phyloP scores from a whole-genome alignment of 2,797 vertebrate genomes.

The Lithobates sylvaticus region DNA sequence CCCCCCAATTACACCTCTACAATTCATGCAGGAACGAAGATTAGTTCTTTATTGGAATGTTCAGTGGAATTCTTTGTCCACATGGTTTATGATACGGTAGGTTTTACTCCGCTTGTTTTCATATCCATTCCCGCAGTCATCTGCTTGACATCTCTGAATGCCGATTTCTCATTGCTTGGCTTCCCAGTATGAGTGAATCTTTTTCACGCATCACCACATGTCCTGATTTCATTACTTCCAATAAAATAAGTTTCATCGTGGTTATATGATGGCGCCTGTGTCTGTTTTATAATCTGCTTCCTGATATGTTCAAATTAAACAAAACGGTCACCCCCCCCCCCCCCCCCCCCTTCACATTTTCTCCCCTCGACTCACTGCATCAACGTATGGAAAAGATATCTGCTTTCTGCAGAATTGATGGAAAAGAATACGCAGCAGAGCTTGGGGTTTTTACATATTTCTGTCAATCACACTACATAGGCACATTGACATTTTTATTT shows the following conservation, averaged over 20 bases:
- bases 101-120: not conserved
- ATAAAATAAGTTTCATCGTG: not conserved
- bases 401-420: not conserved
- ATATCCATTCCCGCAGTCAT: not conserved
- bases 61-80: not conserved
- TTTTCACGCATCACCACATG: not conserved
- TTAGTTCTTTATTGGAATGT: too few species aligned
- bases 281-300: not conserved
- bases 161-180: not conserved
- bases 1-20: too few species aligned
- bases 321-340: not conserved
- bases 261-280: not conserved
- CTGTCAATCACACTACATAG: conserved; percentile 2
- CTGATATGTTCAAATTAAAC: not conserved
- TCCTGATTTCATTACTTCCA: conserved; percentile 4
- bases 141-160: not conserved
- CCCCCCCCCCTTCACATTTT: too few species aligned
- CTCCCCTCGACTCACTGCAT: not conserved
- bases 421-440: not conserved
- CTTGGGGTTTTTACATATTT: conserved; percentile 20
- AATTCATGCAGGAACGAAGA: too few species aligned
- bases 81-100: not conserved
- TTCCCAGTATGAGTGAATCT: not conserved
- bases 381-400: not conserved
- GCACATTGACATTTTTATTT: conserved; percentile 25